Percentiles rank a stretch among this genome's conserved stretches.
phyloP scores from a whole-genome alignment of 2,888 invertebrate species.

The Pyrrhosoma nymphula region DNA sequence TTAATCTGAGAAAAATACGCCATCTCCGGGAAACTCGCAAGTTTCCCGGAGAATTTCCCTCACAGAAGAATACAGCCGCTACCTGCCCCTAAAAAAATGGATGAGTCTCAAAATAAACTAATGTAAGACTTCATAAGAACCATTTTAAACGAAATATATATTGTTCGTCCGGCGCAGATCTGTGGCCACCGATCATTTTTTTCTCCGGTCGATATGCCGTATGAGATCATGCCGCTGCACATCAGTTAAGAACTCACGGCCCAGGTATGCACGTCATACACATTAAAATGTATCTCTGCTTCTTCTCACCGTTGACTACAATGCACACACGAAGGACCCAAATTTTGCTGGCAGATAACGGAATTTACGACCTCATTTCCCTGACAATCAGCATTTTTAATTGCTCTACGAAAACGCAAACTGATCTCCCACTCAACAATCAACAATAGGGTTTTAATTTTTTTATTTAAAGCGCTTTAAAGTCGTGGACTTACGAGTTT shows the following conservation, averaged over 20 bases:
- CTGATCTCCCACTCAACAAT: background rate
- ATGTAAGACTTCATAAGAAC: no score
- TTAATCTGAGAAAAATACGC: no score
- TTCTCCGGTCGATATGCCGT: background rate
- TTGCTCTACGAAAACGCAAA: slow-evolving; percentile 4
- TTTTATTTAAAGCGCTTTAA: background rate
- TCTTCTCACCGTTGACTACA: background rate
- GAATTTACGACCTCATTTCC: background rate
- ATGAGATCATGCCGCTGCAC: background rate
- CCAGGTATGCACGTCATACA: background rate
- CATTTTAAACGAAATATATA: no score
- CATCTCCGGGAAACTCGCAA: no score
- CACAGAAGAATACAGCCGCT: no score
- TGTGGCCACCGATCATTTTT: background rate
- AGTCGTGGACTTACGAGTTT: background rate
- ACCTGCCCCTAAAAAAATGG: no score
- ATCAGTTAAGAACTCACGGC: background rate
- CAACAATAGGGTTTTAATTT: background rate
- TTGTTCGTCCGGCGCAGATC: no score
- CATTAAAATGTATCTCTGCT: background rate
- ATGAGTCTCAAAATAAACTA: no score
- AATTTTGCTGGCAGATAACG: background rate
- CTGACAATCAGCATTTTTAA: background rate
- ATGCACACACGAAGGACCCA: background rate
- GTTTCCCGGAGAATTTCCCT: no score